Base-by-base conservation (phyloP, 1,140 invertebrate genomes). In the Macrobrachium nipponense region DNA sequence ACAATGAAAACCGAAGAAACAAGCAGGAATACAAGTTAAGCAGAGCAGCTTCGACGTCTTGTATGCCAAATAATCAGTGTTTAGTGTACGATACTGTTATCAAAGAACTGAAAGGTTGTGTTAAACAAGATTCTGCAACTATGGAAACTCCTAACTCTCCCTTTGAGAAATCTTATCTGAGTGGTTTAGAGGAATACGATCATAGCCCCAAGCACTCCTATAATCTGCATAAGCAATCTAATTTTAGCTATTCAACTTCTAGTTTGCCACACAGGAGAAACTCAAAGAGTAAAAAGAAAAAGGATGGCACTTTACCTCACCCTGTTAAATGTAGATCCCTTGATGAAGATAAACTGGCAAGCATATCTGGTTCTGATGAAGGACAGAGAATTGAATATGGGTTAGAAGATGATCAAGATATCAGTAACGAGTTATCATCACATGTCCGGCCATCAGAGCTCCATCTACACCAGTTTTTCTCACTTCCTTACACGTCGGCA, bases 301-400 rank as follows among this genome's bases (percentile, higher is more conserved):
- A 73, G 51, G 75, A 82, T 18, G 23, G 75, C 44, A 64, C 20
- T 61, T 58, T 75, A 59, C 43, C 62, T n/a, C 75, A 77, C 27
- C 80, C 80, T 5, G 51, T 72, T n/a, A 87, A 87, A 83, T 82
- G 80, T 23, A 79, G 64, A n/a, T 87, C 86, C 6, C 66, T 87
- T 18, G 86, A 87, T 79, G 86, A 87, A 64, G 86, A 87, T 15
- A 87, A 82, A 61, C 43, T 87, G 36, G 70, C 70, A 43, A 80
- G 66, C 18, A 64, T 83, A 23, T 83, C 78, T 82, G 86, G 75
- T 12, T 83, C 86, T 23, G 80, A 87, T 43, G 86, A 87, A 58
- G 78, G 60, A 15, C 60, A 73, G 14, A 81, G 76, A 36, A 82
- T 87, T 18, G 81, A 87, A 60, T 87, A 87, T 79, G 86, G 86